Evolutionary conservation across 2,797 vertebrate species (phyloP), one percentile per base, ranked within the genome.

Genomic region (Lagodon rhomboides): DNA sequence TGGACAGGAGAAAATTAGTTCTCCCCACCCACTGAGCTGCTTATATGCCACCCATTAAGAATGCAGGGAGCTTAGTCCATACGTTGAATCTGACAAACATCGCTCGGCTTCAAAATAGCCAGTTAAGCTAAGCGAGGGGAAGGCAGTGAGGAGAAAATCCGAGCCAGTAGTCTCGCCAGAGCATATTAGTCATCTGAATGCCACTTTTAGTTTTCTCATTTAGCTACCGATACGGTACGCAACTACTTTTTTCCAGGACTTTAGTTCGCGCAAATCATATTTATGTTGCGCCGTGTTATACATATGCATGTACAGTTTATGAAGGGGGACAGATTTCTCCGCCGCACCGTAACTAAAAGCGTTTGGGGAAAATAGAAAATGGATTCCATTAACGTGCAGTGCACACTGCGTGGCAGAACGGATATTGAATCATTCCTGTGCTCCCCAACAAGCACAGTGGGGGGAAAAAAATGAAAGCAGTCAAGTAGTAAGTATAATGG

Each of bases 391-490:
- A 91, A 88, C n/a, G 75, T 85, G 83, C 66, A 60, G 77, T n/a
- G 84, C 85, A 86, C 78, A 80, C 69, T 67, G 85, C 76, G 69
- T 87, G 83, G 89, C 79, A 73, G 85, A 85, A 82, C 82, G 83
- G 84, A 89, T 92, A 92, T 88, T 91, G 82, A 90, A 92, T 91
- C 58, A 73, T 83, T 92, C 77, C 79, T 54, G 75, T 68, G 85
- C 53, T 83, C 72, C 67, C 75, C 83, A 79, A 84, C 25, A 20
- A 89, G 86, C 38, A 22, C 50, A 65, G 30, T 46, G 47, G 41
- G 38, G n/a, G 27, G 30, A 54, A n/a, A 79, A 70, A 81, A 88
- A 84, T 66, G 65, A 90, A 90, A 77, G 85, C 79, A 82, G 80
- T 80, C 43, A 51, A 83, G 83, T 72, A 85, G 76, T 79, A 81